These are phyloP conservation scores for Phaenicophaeus curvirostris DNA, from an alignment of 2,797 vertebrate species.

Conservation along the genomic window DNA sequence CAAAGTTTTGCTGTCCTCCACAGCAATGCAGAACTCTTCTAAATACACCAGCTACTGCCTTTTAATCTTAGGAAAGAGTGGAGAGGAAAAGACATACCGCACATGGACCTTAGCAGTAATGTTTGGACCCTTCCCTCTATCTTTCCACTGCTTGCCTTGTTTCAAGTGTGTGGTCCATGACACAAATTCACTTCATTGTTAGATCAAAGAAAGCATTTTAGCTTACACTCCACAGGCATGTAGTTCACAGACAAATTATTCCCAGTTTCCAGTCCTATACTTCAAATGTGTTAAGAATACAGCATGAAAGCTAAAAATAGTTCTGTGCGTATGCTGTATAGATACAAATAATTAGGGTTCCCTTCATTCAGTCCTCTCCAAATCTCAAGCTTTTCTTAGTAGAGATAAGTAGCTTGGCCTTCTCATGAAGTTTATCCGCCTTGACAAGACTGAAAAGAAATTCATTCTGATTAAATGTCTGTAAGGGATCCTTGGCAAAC, in stretches of 20 bases:
- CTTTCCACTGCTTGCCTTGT: constrained; percentile 13
- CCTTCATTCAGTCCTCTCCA: constrained; percentile 22
- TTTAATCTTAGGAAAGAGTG: neutral
- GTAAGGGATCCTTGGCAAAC: neutral
- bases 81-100: neutral
- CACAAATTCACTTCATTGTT: constrained; percentile 45
- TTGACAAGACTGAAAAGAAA: constrained; percentile 38
- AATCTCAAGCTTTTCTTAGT: neutral
- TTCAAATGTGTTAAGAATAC: constrained; percentile 38
- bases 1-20: neutral
- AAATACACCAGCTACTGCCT: neutral
- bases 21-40: neutral
- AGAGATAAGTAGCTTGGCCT: constrained; percentile 43
- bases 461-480: constrained; percentile 26
- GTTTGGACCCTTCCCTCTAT: neutral
- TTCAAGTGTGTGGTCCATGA: constrained; percentile 58
- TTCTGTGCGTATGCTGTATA: neutral
- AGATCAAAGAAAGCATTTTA: constrained; percentile 61
- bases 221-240: constrained; percentile 43
- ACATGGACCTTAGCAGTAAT: neutral
- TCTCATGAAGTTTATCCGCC: constrained; percentile 32
- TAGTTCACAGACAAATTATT: constrained; percentile 61
- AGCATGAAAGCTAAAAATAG: constrained; percentile 54
- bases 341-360: constrained; percentile 4
- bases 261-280: constrained; percentile 39